Percentiles rank a stretch among this genome's conserved stretches.
Conservation (phyloP, 30 jellyfish, hydroid and myxozoan genomes). For the Nemopilema nomurai region DNA sequence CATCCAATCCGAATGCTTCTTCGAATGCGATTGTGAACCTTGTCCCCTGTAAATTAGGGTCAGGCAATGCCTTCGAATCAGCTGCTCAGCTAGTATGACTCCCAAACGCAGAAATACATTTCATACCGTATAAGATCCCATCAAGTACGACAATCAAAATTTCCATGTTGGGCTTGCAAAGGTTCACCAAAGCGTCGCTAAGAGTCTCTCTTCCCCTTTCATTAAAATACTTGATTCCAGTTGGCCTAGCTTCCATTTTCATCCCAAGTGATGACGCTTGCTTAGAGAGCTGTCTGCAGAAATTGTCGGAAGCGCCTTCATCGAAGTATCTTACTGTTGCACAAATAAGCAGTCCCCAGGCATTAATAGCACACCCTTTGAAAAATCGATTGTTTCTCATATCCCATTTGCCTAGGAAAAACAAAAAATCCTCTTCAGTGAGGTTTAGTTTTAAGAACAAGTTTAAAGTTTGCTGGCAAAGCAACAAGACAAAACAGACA, state of each 20-base stretch:
- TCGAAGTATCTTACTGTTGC: not conserved
- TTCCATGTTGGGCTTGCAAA: not conserved
- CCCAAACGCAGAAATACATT: not conserved
- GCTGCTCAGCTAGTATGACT: no score
- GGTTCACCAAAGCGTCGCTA: not conserved
- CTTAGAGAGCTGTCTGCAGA: slow-evolving; percentile 3
- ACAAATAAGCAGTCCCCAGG: slow-evolving; percentile 39
- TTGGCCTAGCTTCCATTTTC: slow-evolving; percentile 9
- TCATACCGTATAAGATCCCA: slow-evolving; percentile 33
- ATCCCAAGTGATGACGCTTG: not conserved
- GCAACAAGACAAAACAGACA: no score
- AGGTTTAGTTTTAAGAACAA: no score
- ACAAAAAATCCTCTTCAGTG: not conserved
- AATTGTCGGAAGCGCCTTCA: not conserved
- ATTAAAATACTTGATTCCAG: not conserved
- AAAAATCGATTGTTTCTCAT: slow-evolving; percentile 25
- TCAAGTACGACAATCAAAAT: slow-evolving; percentile 8
- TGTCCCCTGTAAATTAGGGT: no score
- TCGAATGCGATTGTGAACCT: no score
- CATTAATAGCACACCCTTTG: slow-evolving; percentile 24
- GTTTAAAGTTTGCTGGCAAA: no score
- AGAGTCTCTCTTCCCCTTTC: not conserved
- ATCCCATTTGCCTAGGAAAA: slow-evolving; percentile 59
- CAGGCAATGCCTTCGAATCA: no score
- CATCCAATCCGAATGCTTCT: no score